These are phyloP conservation scores for Zaprionus inermis DNA, from an alignment of 1,140 invertebrate genomes.

Conservation along the genomic window DNA sequence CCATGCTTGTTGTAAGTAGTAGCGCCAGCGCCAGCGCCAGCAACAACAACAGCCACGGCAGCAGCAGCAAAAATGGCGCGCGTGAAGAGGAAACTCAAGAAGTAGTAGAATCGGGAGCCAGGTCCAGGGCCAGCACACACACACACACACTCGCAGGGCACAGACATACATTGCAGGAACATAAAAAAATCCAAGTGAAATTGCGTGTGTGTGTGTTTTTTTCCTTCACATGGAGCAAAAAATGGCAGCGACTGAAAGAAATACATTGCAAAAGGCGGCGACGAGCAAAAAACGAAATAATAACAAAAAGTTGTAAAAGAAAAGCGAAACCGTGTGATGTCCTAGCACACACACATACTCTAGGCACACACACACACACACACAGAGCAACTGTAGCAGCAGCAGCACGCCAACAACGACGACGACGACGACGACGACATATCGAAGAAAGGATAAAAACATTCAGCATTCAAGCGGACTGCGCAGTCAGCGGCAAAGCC, in stretches of 20 bases:
- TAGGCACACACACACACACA: slow-evolving; percentile 22
- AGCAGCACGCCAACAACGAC: slow-evolving; percentile 23
- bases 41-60: slow-evolving; percentile 26
- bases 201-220: slow-evolving; percentile 62
- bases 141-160: slow-evolving; percentile 48
- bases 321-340: slow-evolving; percentile 82
- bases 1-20: slow-evolving; percentile 78
- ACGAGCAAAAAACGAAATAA: slow-evolving; percentile 80
- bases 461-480: slow-evolving; percentile 49
- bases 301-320: slow-evolving; percentile 82
- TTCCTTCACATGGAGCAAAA: slow-evolving; percentile 71
- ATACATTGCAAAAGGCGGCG: slow-evolving; percentile 71
- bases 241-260: slow-evolving; percentile 78
- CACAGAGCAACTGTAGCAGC: slow-evolving; percentile 22
- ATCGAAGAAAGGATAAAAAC: slow-evolving; percentile 80
- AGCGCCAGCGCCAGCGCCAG: slow-evolving; percentile 49
- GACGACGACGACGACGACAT: slow-evolving; percentile 51
- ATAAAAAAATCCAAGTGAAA: slow-evolving; percentile 78
- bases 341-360: slow-evolving; percentile 57
- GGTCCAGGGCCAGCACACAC: slow-evolving; percentile 41
- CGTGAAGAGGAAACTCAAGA: slow-evolving; percentile 78
- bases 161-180: slow-evolving; percentile 35
- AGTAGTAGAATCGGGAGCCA: slow-evolving; percentile 65
- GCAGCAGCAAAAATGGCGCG: slow-evolving; percentile 70
- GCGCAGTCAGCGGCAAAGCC: slow-evolving; percentile 33